Conservation (phyloP, 2,113 vertebrate species). For the Sphyrna mokarran region DNA sequence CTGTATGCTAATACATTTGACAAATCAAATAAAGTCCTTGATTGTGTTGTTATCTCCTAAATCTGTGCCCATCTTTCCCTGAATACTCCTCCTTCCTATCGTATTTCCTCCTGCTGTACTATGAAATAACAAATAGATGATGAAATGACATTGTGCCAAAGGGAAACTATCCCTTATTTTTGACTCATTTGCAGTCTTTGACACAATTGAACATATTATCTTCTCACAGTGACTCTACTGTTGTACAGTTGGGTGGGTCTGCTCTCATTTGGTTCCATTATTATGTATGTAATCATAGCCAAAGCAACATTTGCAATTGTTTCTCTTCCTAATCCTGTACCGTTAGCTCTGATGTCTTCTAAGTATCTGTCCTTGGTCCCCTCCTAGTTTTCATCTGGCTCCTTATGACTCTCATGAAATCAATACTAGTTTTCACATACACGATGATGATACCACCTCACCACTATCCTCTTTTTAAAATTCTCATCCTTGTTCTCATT, state of each 20-base stretch:
- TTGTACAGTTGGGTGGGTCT: neutral
- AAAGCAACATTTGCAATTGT: neutral
- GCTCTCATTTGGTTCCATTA: neutral
- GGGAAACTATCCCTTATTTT: too few relatives aligned
- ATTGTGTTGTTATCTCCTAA: neutral
- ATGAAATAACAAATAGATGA: neutral
- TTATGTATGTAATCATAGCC: neutral
- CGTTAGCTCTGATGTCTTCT: neutral
- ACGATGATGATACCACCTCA: neutral
- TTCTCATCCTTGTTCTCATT: too few relatives aligned
- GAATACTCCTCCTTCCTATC: neutral
- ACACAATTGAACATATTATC: neutral
- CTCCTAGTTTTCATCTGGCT: neutral
- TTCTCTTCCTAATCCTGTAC: neutral
- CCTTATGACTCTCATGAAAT: neutral
- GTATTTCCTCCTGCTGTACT: neutral
- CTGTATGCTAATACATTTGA: too few relatives aligned
- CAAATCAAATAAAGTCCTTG: neutral
- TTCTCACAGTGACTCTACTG: too few relatives aligned
- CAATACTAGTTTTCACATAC: neutral
- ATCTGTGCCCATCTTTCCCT: neutral
- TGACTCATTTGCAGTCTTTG: neutral
- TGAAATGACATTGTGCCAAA: neutral
- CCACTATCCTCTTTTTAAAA: neutral
- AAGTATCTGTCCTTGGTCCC: neutral